Evolutionary conservation across 2,888 invertebrate genomes (phyloP).

Genomic region (Hypsopygia costalis): DNA sequence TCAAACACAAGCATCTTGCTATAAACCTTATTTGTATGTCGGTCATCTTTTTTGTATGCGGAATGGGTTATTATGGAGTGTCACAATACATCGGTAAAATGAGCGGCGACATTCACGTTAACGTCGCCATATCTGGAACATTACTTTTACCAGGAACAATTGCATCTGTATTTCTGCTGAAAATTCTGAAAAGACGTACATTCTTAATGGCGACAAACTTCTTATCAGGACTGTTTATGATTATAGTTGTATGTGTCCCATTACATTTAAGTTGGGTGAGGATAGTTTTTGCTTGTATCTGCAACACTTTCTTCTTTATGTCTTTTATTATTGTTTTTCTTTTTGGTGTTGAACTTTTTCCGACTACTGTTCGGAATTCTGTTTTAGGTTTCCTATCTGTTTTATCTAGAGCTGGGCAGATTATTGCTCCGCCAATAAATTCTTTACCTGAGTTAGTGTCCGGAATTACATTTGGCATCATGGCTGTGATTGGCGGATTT

Average conservation of each 20-base stretch:
- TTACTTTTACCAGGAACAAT: slow-evolving; percentile 83
- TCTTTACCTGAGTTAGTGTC: slow-evolving; percentile 58
- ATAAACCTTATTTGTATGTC: slow-evolving; percentile 83
- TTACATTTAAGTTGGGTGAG: slow-evolving; percentile 54
- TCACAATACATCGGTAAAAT: slow-evolving; percentile 88
- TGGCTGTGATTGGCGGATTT: slow-evolving; percentile 82
- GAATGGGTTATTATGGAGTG: slow-evolving; percentile 91
- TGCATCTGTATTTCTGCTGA: slow-evolving; percentile 77
- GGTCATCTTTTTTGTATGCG: slow-evolving; percentile 87
- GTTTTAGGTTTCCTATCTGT: slow-evolving; percentile 90
- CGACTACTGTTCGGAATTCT: slow-evolving; percentile 90
- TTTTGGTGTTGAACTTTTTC: slow-evolving; percentile 91
- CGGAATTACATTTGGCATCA: slow-evolving; percentile 81
- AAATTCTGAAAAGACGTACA: slow-evolving; percentile 80
- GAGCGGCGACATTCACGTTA: slow-evolving; percentile 87
- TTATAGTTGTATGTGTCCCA: slow-evolving; percentile 42
- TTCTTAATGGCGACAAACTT: slow-evolving; percentile 81
- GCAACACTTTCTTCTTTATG: slow-evolving; percentile 88
- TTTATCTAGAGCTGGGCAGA: slow-evolving; percentile 89
- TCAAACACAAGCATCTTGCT: slow-evolving; percentile 70
- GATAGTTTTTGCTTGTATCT: slow-evolving; percentile 83
- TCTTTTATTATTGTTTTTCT: slow-evolving; percentile 91
- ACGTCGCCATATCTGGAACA: slow-evolving; percentile 86
- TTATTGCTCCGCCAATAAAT: slow-evolving; percentile 88
- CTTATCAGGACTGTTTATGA: slow-evolving; percentile 50